Evolutionary conservation across 2,797 vertebrate species (phyloP), one percentile per base, ranked within the genome.

Genomic region (Hemibagrus guttatus): DNA sequence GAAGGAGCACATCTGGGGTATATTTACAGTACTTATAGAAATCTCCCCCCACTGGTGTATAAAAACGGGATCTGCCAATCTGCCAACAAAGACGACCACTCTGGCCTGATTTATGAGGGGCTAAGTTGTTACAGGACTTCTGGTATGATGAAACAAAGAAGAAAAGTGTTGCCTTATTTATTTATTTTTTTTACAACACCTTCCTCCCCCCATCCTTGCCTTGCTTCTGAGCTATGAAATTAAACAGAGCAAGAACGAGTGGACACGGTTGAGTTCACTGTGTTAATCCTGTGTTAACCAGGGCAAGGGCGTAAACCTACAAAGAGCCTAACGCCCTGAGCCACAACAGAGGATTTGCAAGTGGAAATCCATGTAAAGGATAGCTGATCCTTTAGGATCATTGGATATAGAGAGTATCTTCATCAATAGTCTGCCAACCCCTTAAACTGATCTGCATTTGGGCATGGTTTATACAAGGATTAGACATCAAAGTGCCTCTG

Each of bases 261-360:
- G 90, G 90, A 92, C 87, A 63, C 74, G 83, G 86, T 79, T 58
- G 88, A 91, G 93, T 93, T 93, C 91, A 93, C 52, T 49, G 82
- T 89, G 87, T 87, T 93, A 91, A 92, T 91, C 90, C 87, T 85
- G 83, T 83, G 87, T 88, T 93, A 88, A 91, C 92, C 89, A 76
- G 84, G 87, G 81, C 85, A 82, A 54, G 81, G 71, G 85, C 35
- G 84, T 76, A 88, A 89, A 89, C 88, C 91, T 91, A 92, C 89
- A 92, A 91, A 91, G 91, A 49, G 5, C 19, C 84, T 23, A 7
- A 81, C 83, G 84, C 63, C 81, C 56, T 17, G 23, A 58, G 82
- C 58, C 72, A 78, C 68, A 31, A 82, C 56, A 64, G 46, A 71
- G 85, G 63, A 66, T 89, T 83, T 79, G 52, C 31, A 35, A 83